Conservation (phyloP, 37 sponge, comb jelly and placozoan species). For the Mnemiopsis leidyi region DNA sequence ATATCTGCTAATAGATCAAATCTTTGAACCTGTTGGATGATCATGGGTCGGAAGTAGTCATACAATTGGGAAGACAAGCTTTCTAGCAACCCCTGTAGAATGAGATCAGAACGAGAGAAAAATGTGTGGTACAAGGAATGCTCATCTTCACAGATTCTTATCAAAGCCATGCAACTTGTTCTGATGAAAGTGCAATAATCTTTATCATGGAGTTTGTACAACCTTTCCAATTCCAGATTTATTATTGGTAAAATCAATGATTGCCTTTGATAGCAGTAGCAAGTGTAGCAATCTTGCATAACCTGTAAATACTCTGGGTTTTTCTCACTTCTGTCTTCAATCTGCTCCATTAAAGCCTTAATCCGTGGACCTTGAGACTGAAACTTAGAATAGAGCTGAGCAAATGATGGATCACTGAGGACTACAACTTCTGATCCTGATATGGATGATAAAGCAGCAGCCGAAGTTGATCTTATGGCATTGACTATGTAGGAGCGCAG, state of each 20-base stretch:
- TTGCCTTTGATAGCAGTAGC: constrained; percentile 63
- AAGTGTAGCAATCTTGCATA: constrained; percentile 61
- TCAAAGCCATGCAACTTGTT: constrained; percentile 84
- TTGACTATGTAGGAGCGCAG: constrained; percentile 77
- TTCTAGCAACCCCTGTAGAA: constrained; percentile 86
- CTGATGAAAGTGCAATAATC: constrained; percentile 54
- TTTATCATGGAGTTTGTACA: constrained; percentile 36
- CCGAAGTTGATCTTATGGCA: constrained; percentile 68
- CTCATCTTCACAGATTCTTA: constrained; percentile 93
- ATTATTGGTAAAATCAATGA: constrained; percentile 3
- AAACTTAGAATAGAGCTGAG: constrained; percentile 50
- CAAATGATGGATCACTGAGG: not conserved
- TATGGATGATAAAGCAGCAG: not conserved
- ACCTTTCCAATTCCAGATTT: not conserved
- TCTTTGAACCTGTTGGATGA: constrained; percentile 85
- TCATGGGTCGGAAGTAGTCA: constrained; percentile 82
- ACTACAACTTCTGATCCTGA: not conserved
- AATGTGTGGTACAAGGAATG: constrained; percentile 86
- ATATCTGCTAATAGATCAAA: constrained; percentile 93
- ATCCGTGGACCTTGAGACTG: constrained; percentile 37
- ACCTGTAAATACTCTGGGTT: constrained; percentile 52
- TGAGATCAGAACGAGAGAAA: constrained; percentile 73
- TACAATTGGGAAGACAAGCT: constrained; percentile 83
- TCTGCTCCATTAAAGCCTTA: constrained; percentile 53
- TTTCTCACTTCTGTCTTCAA: constrained; percentile 50